Evolutionary conservation across 2,888 invertebrate species (phyloP), one percentile per base, ranked within the genome.

Genomic region (Spodoptera exigua): DNA sequence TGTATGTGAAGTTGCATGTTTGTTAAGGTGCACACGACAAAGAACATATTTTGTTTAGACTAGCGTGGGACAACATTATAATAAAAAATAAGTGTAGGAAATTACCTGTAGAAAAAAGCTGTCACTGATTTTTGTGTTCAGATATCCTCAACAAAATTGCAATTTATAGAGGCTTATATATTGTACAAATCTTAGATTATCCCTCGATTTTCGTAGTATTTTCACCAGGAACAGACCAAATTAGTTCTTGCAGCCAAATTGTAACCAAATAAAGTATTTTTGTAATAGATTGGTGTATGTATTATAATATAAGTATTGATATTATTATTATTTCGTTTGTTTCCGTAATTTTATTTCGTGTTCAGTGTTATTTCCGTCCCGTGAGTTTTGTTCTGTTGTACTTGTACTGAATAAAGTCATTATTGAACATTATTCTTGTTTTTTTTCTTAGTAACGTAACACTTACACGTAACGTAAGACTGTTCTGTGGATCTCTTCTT

Each of bases 361-460:
- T 75, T 82, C 59, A 75, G 74, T 80, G 82, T 85, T 82, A 86
- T 88, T 83, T 89, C 92, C 92, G 92, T 92, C 92, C 92, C 80
- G 80, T 78, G 79, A 67, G 70, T 82, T 83, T 69, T 57, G 74
- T 86, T 80, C 67, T 82, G 84, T 80, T 83, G 84, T 88, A 83
- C 83, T 83, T 85, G 86, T 89, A 87, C 74, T 86, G 84, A 86
- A 81, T 85, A 82, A 83, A 81, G 66, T 71, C 71, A 71, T 73
- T 70, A 77, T 75, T 67, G 44, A 65, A 57, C 47, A 51, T 44
- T 2, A 39, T 17, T 3, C 17, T 21, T 10, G 7, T 35, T 17
- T 12, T 10, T 44, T 37, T 45, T 62, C 41, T 51, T 16, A 21
- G 21, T 21, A 5, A 3, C 21, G 21, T 21, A 21, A 21, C 5